A percentile compares a stretch with the other conserved stretches of the same genome.
Conservation (phyloP, 2,888 invertebrate genomes). For the Pandemis corylana region DNA sequence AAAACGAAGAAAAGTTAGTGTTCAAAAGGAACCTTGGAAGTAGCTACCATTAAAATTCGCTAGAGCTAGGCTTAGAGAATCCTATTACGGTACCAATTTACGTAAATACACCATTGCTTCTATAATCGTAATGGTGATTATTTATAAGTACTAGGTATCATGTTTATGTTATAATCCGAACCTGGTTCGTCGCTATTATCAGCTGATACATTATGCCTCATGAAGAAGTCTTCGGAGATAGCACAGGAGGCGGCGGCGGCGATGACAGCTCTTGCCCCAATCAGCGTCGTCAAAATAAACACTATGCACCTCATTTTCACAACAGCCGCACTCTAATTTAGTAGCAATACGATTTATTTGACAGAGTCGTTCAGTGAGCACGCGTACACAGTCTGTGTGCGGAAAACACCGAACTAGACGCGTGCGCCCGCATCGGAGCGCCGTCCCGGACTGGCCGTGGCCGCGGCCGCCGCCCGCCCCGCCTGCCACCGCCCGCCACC, state of each 20-base stretch:
- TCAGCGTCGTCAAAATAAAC: slow-evolving; percentile 66
- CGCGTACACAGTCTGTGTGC: slow-evolving; percentile 58
- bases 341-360: slow-evolving; percentile 21
- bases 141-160: background rate
- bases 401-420: slow-evolving; percentile 58
- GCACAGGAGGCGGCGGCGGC: slow-evolving; percentile 68
- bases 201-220: slow-evolving; percentile 79
- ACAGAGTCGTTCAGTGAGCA: slow-evolving; percentile 47
- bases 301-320: slow-evolving; percentile 81
- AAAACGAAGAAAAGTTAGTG: background rate
- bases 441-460: slow-evolving; percentile 70
- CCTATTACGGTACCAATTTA: background rate
- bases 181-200: slow-evolving; percentile 78
- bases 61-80: background rate
- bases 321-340: slow-evolving; percentile 52
- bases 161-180: slow-evolving; percentile 49
- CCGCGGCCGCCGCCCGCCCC: slow-evolving; percentile 52
- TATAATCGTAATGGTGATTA: background rate
- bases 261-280: slow-evolving; percentile 60
- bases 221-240: slow-evolving; percentile 71
- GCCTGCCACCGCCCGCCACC: slow-evolving; percentile 16
- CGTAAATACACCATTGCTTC: background rate
- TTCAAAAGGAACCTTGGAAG: too few species aligned
- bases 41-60: background rate
- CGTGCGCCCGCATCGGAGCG: slow-evolving; percentile 78